Evolutionary conservation across 2,113 vertebrate species (phyloP).

Genomic region (Alethe diademata): DNA sequence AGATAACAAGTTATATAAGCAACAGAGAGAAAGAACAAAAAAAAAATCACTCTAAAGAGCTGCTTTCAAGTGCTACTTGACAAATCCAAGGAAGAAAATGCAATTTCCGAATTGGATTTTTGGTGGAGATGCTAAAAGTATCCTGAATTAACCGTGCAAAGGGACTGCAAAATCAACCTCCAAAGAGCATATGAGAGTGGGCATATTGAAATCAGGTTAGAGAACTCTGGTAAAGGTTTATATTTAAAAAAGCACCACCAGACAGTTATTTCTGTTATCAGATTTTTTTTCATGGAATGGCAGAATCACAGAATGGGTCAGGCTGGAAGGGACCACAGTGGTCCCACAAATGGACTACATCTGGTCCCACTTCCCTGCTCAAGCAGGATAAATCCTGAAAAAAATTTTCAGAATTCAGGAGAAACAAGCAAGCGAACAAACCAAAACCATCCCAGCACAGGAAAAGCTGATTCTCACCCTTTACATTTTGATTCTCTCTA

Average conservation of each 20-base stretch:
- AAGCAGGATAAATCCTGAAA: neutral
- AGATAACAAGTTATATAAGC: neutral
- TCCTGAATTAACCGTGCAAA: neutral
- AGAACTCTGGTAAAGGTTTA: neutral
- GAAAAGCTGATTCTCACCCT: neutral
- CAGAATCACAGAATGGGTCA: neutral
- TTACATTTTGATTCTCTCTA: neutral
- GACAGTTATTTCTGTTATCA: neutral
- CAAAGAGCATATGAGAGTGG: neutral
- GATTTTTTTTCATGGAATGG: neutral
- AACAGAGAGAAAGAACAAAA: neutral
- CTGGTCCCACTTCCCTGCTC: neutral
- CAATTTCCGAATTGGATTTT: neutral
- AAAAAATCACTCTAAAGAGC: neutral
- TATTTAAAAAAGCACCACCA: neutral
- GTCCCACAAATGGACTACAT: neutral
- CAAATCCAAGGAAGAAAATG: neutral
- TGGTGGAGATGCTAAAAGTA: neutral
- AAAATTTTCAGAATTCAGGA: neutral
- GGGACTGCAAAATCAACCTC: neutral
- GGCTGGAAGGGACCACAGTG: neutral
- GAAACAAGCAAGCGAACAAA: neutral
- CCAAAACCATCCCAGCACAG: neutral
- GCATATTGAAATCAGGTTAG: neutral
- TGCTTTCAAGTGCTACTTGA: neutral